phyloP scores from a whole-genome alignment of 2,113 vertebrate genomes.

The Gopherus flavomarginatus region DNA sequence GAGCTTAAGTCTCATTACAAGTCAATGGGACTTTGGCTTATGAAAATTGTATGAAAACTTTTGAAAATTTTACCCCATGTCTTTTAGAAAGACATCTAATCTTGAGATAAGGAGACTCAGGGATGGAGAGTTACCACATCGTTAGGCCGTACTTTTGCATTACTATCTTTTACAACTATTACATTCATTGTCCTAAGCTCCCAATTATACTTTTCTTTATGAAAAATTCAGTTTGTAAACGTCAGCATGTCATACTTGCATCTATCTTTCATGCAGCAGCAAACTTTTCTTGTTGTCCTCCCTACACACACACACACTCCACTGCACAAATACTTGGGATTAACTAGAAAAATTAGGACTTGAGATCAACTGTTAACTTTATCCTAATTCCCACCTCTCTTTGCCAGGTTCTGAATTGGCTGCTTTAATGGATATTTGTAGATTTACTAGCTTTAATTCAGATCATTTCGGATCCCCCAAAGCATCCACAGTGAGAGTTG shows the following conservation, averaged over 20 bases:
- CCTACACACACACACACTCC: not conserved
- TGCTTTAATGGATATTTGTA: not conserved
- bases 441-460: constrained; percentile 44
- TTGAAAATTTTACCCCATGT: not conserved
- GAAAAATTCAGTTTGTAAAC: not conserved
- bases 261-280: not conserved
- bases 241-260: not conserved
- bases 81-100: not conserved
- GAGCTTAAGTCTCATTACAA: not conserved
- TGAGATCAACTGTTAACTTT: not conserved
- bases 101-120: not conserved
- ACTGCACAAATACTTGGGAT: not conserved
- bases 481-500: constrained; percentile 37
- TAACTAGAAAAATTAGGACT: not conserved
- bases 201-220: not conserved
- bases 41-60: not conserved
- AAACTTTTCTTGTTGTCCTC: not conserved
- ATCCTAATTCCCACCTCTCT: not conserved
- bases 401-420: not conserved
- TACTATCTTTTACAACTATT: not conserved
- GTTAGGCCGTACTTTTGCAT: not conserved
- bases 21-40: not conserved
- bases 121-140: not conserved
- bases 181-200: not conserved
- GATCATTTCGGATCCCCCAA: constrained; percentile 27